Evolutionary conservation across 2,888 invertebrate genomes (phyloP).

Genomic region (Cyclophora albipunctata): DNA sequence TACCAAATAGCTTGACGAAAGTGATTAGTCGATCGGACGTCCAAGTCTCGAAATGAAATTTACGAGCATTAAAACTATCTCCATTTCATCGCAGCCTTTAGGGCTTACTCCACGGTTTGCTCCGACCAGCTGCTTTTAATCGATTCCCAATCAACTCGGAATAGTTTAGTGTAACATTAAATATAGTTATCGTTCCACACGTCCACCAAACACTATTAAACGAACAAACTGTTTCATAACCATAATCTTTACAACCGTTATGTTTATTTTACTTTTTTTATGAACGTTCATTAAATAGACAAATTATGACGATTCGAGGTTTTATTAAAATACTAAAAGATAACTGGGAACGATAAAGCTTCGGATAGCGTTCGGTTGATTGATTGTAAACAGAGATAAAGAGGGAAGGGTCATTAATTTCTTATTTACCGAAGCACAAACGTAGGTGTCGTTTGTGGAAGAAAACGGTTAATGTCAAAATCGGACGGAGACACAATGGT

Average conservation of each 20-base stretch:
- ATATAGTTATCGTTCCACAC: slow-evolving; percentile 51
- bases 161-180: slow-evolving; percentile 62
- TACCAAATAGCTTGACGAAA: slow-evolving; percentile 47
- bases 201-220: slow-evolving; percentile 43
- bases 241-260: slow-evolving; percentile 35
- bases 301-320: slow-evolving; percentile 12
- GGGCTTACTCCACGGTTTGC: slow-evolving; percentile 45
- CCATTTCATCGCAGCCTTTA: slow-evolving; percentile 57
- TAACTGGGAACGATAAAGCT: slow-evolving; percentile 31
- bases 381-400: slow-evolving; percentile 56
- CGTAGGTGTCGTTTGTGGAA: slow-evolving; percentile 52
- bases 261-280: slow-evolving; percentile 37
- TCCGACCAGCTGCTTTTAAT: slow-evolving; percentile 61
- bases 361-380: slow-evolving; percentile 47
- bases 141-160: slow-evolving; percentile 67
- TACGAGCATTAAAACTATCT: slow-evolving; percentile 72
- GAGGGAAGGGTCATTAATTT: slow-evolving; percentile 54
- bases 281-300: slow-evolving; percentile 19
- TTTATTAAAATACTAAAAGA: slow-evolving; percentile 18
- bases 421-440: slow-evolving; percentile 51
- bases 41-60: slow-evolving; percentile 59
- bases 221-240: slow-evolving; percentile 51
- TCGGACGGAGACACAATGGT: slow-evolving; percentile 64
- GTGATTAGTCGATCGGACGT: slow-evolving; percentile 61
- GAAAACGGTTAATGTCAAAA: slow-evolving; percentile 62